Evolutionary conservation across 2,888 invertebrate species (phyloP).

Genomic region (Schizaphis graminum): DNA sequence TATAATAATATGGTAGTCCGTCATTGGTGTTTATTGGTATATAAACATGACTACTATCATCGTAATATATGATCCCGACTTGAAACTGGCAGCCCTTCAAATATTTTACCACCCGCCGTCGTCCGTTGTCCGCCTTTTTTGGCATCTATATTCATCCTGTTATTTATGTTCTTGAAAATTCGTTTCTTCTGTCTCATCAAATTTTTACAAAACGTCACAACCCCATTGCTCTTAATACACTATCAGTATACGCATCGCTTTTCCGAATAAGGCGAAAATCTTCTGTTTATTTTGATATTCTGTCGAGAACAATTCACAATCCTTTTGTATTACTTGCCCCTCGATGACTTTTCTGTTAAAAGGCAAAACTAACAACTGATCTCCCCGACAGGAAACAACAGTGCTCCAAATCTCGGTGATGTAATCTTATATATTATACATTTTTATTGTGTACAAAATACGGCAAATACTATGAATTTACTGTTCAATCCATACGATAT

Average conservation of each 20-base stretch:
- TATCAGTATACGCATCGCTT: conserved; percentile 18
- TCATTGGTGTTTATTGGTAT: conserved; percentile 45
- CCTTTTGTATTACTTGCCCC: background rate
- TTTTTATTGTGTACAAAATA: background rate
- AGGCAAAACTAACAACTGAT: conserved; percentile 10
- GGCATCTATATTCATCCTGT: conserved; percentile 57
- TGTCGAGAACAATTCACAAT: conserved; percentile 32
- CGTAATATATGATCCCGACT: conserved; percentile 46
- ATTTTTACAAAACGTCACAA: background rate
- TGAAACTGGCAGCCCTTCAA: conserved; percentile 52
- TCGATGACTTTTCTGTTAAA: background rate
- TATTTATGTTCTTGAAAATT: conserved; percentile 53
- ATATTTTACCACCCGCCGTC: conserved; percentile 38
- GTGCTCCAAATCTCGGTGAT: background rate
- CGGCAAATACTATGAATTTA: background rate
- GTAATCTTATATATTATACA: background rate
- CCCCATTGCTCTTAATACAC: background rate
- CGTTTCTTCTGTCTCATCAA: conserved; percentile 51
- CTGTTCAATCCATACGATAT: background rate
- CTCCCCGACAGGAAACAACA: conserved; percentile 21
- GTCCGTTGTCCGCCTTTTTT: conserved; percentile 57
- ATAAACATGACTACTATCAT: conserved; percentile 33
- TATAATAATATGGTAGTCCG: conserved; percentile 13
- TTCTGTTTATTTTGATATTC: conserved; percentile 31
- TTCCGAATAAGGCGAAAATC: conserved; percentile 20